phyloP scores from a whole-genome alignment of 53 echinoderm and acorn worm genomes.

The Antedon mediterranea region DNA sequence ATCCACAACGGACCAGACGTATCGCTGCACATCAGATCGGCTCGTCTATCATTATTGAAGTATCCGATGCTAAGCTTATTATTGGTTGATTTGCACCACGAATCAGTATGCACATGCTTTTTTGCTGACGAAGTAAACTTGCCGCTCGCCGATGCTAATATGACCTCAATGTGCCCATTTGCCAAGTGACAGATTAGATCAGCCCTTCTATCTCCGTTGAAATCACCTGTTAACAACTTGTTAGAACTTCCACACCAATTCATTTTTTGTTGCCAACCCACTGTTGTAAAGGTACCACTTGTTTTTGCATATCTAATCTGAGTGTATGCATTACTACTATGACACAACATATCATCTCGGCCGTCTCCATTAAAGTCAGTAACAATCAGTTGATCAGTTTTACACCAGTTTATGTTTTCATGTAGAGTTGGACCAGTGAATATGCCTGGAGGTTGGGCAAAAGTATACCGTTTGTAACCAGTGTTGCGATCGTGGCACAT shows the following conservation, averaged over 20 bases:
- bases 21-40: not conserved
- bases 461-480: not conserved
- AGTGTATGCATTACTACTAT: not conserved
- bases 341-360: slow-evolving; percentile 10
- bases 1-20: not conserved
- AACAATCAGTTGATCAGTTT: not conserved
- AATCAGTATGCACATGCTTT: not conserved
- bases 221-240: slow-evolving; percentile 3
- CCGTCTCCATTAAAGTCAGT: slow-evolving; percentile 14
- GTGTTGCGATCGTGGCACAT: slow-evolving; percentile 7
- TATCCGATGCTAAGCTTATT: not conserved
- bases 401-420: not conserved
- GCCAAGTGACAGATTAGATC: slow-evolving; percentile 4
- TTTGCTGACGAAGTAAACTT: not conserved
- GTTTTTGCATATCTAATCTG: slow-evolving; percentile 2
- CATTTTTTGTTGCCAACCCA: not conserved
- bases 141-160: not conserved
- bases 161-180: slow-evolving; percentile 8
- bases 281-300: not conserved
- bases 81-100: not conserved
- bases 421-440: not conserved
- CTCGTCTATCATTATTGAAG: not conserved
- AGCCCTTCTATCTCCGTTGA: slow-evolving; percentile 13
- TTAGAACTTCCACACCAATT: not conserved
- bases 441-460: not conserved